Evolutionary conservation across 2,888 invertebrate genomes (phyloP).

Genomic region (Drymonia ruficornis): DNA sequence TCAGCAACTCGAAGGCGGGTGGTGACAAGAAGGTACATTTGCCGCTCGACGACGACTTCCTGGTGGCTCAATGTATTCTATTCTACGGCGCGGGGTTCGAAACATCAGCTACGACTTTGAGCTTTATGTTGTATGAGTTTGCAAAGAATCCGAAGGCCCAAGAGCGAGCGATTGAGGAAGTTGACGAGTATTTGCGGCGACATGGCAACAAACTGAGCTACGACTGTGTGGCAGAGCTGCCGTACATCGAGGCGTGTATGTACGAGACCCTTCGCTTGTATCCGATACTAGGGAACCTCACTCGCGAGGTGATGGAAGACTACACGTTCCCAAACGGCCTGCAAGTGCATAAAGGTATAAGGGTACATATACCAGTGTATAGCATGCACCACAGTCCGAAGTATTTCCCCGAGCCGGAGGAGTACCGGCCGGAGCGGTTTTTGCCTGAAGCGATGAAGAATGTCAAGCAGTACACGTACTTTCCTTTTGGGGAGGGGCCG

Average conservation of each 20-base stretch:
- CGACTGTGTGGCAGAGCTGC: constrained; percentile 55
- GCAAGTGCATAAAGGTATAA: constrained; percentile 44
- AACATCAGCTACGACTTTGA: constrained; percentile 53
- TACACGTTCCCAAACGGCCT: constrained; percentile 52
- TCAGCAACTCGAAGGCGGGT: constrained; percentile 40
- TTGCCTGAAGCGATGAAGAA: constrained; percentile 41
- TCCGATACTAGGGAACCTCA: constrained; percentile 51
- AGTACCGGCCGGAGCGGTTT: constrained; percentile 53
- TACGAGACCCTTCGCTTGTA: constrained; percentile 58
- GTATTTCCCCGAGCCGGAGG: constrained; percentile 51
- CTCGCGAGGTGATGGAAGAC: constrained; percentile 55
- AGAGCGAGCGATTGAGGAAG: constrained; percentile 44
- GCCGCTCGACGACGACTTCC: constrained; percentile 62
- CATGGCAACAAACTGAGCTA: constrained; percentile 40
- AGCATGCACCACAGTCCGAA: constrained; percentile 49
- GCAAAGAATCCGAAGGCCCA: constrained; percentile 51
- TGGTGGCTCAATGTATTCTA: constrained; percentile 78
- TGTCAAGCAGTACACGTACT: constrained; percentile 47
- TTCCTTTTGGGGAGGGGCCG: constrained; percentile 59
- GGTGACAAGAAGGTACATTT: constrained; percentile 37
- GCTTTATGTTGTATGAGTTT: constrained; percentile 53
- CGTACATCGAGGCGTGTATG: constrained; percentile 57
- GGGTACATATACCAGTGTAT: constrained; percentile 54
- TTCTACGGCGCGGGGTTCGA: constrained; percentile 73
- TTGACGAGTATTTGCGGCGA: constrained; percentile 49